Percentiles rank a stretch among this genome's conserved stretches.
Conservation (phyloP, 2,797 vertebrate genomes). For the Gymnothorax reevesii region DNA sequence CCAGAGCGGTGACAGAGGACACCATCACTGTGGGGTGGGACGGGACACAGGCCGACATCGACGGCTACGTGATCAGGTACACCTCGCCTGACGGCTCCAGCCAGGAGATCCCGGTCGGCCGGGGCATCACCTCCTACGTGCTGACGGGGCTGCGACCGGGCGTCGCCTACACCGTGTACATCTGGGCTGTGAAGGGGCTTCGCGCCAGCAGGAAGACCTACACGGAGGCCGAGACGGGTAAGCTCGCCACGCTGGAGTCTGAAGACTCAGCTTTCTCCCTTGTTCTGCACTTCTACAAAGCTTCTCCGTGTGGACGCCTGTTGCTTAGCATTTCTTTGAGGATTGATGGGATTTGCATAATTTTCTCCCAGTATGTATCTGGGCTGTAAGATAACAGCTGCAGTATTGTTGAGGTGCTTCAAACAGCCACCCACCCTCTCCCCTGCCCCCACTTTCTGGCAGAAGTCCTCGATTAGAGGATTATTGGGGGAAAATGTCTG, state of each 20-base stretch:
- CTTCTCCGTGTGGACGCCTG: neutral
- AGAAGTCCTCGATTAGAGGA: neutral
- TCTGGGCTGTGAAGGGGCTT: conserved; percentile 76
- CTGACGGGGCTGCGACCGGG: conserved; percentile 74
- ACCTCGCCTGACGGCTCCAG: conserved; percentile 64
- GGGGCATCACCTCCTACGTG: conserved; percentile 60
- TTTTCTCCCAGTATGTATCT: neutral
- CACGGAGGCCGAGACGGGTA: conserved; percentile 53
- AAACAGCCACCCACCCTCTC: neutral
- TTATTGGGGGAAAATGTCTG: neutral
- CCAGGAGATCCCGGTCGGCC: conserved; percentile 63
- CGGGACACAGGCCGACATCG: conserved; percentile 64
- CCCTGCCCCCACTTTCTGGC: neutral
- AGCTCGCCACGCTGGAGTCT: neutral
- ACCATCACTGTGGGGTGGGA: conserved; percentile 74
- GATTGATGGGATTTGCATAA: conserved; percentile 1
- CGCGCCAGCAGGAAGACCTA: conserved; percentile 70
- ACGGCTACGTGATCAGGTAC: conserved; percentile 76
- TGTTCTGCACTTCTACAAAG: neutral
- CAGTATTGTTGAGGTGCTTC: neutral
- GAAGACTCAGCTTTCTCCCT: neutral
- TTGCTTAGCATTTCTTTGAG: neutral
- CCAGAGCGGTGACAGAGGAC: conserved; percentile 65
- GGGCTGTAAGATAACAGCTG: neutral
- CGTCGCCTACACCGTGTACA: conserved; percentile 64